phyloP scores from a whole-genome alignment of 2,888 invertebrate species.

The Mechanitis mazaeus region DNA sequence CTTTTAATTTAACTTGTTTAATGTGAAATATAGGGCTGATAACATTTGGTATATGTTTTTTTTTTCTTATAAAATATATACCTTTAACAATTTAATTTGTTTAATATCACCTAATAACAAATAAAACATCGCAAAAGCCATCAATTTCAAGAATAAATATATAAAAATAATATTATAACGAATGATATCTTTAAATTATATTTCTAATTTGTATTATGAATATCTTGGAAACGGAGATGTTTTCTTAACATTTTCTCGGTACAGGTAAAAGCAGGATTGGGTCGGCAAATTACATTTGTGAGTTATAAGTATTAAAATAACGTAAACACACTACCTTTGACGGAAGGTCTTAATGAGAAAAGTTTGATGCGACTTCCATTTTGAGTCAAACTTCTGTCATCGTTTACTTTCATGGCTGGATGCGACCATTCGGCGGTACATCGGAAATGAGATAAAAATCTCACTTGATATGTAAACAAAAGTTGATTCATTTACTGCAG shows the following conservation, averaged over 20 bases:
- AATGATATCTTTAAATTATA: slow-evolving; percentile 2
- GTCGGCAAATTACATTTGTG: slow-evolving; percentile 50
- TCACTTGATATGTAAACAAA: slow-evolving; percentile 59
- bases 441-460: slow-evolving; percentile 54
- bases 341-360: slow-evolving; percentile 74
- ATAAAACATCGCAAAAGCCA: too few relatives aligned
- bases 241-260: slow-evolving; percentile 12
- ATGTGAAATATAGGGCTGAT: too few relatives aligned
- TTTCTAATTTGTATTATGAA: not conserved
- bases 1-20: slow-evolving; percentile 4
- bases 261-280: slow-evolving; percentile 10
- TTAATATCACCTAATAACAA: too few relatives aligned
- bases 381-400: slow-evolving; percentile 71
- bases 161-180: not conserved
- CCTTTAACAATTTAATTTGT: too few relatives aligned
- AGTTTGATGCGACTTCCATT: slow-evolving; percentile 72
- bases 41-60: too few relatives aligned
- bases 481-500: slow-evolving; percentile 54
- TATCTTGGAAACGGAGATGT: slow-evolving; percentile 12
- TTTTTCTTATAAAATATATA: too few relatives aligned
- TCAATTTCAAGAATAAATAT: too few relatives aligned
- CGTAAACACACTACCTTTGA: slow-evolving; percentile 71
- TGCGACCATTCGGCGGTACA: slow-evolving; percentile 41
- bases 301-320: slow-evolving; percentile 65
- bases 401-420: slow-evolving; percentile 60